These are phyloP conservation scores for Actinernus sp. DNA, from an alignment of 92 coral and sea anemone species.

Conservation along the genomic window DNA sequence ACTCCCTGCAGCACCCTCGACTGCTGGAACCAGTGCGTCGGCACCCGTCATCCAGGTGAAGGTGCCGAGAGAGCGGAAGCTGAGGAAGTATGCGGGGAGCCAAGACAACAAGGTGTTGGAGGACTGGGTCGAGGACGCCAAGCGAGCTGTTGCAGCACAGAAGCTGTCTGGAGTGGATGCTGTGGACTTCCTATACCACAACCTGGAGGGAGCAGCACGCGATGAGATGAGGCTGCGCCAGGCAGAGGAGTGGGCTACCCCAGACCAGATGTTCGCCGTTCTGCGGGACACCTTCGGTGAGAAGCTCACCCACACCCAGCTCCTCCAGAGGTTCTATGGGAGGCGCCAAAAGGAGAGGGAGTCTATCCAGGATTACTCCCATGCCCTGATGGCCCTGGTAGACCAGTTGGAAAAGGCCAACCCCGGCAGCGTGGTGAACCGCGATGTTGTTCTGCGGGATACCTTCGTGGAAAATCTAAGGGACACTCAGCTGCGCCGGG, in stretches of 20 bases:
- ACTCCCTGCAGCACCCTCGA: too few relatives aligned
- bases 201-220: slow-evolving; percentile 28
- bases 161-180: slow-evolving; percentile 1
- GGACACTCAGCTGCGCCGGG: slow-evolving; percentile 17
- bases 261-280: slow-evolving; percentile 7
- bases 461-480: slow-evolving; percentile 26
- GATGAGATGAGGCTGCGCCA: slow-evolving; percentile 30
- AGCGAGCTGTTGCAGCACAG: slow-evolving; percentile 2
- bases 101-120: slow-evolving; percentile 11
- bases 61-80: slow-evolving; percentile 11
- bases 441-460: slow-evolving; percentile 12
- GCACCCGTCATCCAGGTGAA: slow-evolving; percentile 4
- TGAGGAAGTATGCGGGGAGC: slow-evolving; percentile 10
- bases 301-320: slow-evolving; percentile 35
- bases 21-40: too few relatives aligned
- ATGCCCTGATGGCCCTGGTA: slow-evolving; percentile 21
- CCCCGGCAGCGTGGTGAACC: background rate
- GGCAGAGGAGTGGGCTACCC: slow-evolving; percentile 10
- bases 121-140: slow-evolving; percentile 24
- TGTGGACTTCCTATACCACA: too few relatives aligned
- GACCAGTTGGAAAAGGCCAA: background rate
- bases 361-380: slow-evolving; percentile 37
- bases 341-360: slow-evolving; percentile 48
- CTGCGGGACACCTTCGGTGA: slow-evolving; percentile 29
- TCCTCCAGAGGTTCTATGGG: slow-evolving; percentile 22